Evolutionary conservation across 2,113 vertebrate species (phyloP).

Genomic region (Gulo gulo): DNA sequence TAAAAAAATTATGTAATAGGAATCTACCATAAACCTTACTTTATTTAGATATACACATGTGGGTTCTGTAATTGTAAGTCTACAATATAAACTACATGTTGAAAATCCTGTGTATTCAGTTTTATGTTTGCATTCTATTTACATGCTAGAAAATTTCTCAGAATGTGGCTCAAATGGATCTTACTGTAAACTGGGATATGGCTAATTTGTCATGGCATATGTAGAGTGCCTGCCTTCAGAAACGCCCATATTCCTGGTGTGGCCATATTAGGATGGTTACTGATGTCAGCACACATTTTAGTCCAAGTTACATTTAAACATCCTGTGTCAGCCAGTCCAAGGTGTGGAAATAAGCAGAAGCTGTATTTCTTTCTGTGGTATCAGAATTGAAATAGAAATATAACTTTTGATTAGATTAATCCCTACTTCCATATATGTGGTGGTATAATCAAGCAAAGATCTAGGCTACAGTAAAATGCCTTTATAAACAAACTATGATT

Average conservation of each 20-base stretch:
- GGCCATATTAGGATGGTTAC: neutral
- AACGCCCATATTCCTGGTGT: neutral
- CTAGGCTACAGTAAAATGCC: neutral
- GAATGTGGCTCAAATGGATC: neutral
- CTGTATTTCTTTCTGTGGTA: neutral
- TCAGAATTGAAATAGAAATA: neutral
- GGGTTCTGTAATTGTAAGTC: conserved; percentile 26
- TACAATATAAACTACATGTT: conserved; percentile 14
- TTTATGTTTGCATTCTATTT: neutral
- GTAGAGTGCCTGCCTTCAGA: neutral
- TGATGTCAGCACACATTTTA: neutral
- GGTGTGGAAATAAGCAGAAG: neutral
- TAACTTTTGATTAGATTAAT: neutral
- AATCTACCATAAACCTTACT: conserved; percentile 17
- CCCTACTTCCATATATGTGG: neutral
- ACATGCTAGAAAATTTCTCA: neutral
- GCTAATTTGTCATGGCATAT: neutral
- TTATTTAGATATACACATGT: neutral
- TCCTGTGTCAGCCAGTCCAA: neutral
- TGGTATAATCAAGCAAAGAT: neutral
- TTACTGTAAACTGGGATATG: neutral
- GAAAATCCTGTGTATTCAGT: neutral
- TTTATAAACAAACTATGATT: neutral
- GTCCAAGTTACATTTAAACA: neutral
- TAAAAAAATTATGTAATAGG: neutral